Percentiles rank a stretch among this genome's conserved stretches.
Conservation (phyloP, 2,888 invertebrate genomes). For the Agrotis segetum region DNA sequence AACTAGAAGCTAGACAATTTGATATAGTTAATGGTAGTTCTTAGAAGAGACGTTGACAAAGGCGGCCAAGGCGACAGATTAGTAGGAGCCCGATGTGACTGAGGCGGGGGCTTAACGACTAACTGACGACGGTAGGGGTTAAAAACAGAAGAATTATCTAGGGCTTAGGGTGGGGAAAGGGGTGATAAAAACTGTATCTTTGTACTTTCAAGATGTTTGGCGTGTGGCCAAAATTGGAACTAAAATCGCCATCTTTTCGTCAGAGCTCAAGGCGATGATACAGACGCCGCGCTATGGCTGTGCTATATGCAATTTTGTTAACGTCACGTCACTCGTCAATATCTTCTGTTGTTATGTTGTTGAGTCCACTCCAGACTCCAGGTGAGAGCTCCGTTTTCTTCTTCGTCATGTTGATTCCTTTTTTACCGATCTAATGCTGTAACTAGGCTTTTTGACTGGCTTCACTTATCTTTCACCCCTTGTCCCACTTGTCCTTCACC, state of each 20-base stretch:
- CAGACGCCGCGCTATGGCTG: too few relatives aligned
- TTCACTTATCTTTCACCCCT: too few relatives aligned
- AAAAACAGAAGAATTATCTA: constrained; percentile 50
- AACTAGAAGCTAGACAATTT: constrained; percentile 42
- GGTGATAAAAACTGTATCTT: constrained; percentile 2
- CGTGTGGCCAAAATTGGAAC: background rate
- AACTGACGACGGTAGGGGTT: constrained; percentile 44
- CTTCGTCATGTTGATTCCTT: too few relatives aligned
- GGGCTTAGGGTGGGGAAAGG: constrained; percentile 4
- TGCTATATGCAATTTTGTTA: too few relatives aligned
- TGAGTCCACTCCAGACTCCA: too few relatives aligned
- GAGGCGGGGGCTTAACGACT: constrained; percentile 40
- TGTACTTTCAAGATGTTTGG: constrained; percentile 6
- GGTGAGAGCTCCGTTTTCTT: too few relatives aligned
- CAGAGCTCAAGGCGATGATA: too few relatives aligned
- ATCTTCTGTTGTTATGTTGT: too few relatives aligned
- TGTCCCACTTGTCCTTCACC: too few relatives aligned
- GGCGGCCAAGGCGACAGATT: constrained; percentile 58
- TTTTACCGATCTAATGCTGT: too few relatives aligned
- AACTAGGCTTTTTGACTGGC: too few relatives aligned
- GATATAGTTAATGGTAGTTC: constrained; percentile 63
- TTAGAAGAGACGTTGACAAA: constrained; percentile 68
- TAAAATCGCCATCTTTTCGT: background rate
- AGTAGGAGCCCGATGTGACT: constrained; percentile 37
- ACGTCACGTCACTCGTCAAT: too few relatives aligned